A percentile compares a stretch with the other conserved stretches of the same genome.
phyloP scores from a whole-genome alignment of 2,113 vertebrate species.

The Sialia sialis region DNA sequence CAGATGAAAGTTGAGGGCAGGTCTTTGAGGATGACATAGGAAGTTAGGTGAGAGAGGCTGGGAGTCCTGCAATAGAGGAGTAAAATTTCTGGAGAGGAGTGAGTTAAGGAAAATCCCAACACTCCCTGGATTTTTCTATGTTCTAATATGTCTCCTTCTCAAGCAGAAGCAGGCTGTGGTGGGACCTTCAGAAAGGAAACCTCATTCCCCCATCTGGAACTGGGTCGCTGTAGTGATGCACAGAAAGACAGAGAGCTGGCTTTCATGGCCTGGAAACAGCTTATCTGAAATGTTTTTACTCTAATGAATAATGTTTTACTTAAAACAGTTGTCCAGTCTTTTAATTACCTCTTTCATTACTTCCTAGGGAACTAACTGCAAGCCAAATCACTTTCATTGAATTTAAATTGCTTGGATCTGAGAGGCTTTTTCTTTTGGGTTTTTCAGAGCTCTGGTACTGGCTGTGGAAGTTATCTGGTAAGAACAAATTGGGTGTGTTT shows the following conservation, averaged over 20 bases:
- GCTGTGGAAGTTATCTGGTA: neutral
- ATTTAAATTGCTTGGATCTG: slow-evolving; percentile 18
- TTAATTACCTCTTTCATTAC: slow-evolving; percentile 49
- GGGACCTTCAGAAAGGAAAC: neutral
- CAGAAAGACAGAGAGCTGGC: neutral
- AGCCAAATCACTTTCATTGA: slow-evolving; percentile 11
- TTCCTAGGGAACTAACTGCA: slow-evolving; percentile 15
- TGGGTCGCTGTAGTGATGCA: neutral
- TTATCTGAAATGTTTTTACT: neutral
- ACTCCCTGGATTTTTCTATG: neutral
- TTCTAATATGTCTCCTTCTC: neutral
- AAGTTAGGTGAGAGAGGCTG: neutral
- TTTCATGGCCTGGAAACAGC: neutral
- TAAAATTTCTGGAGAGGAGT: neutral
- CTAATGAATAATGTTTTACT: slow-evolving; percentile 5
- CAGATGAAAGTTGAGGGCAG: neutral
- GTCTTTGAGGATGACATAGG: neutral
- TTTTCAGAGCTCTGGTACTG: neutral
- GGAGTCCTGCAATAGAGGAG: neutral
- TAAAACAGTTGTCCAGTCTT: slow-evolving; percentile 16
- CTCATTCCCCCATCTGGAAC: neutral
- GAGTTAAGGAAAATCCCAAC: neutral
- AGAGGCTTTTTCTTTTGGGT: neutral
- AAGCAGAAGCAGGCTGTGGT: neutral
- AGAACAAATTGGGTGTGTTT: neutral